Conservation (phyloP, 2,113 vertebrate genomes). For the Menidia beryllina region DNA sequence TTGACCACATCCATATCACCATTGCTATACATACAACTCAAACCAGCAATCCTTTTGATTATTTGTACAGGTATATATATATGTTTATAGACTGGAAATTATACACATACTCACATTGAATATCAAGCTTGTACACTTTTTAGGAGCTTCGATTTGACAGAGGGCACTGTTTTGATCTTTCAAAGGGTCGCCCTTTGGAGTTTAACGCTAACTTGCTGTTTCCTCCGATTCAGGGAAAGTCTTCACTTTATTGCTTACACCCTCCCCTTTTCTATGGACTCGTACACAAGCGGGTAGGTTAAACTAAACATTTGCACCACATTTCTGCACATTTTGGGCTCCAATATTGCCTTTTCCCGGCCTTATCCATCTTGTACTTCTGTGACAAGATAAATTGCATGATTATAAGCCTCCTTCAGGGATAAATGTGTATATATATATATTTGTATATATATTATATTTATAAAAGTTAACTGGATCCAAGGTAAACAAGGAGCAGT, state of each 20-base stretch:
- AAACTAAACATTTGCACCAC: constrained; percentile 22
- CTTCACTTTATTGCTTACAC: constrained; percentile 48
- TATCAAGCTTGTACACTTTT: constrained; percentile 64
- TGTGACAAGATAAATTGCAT: constrained; percentile 49
- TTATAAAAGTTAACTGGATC: constrained; percentile 55
- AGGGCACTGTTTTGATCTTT: constrained; percentile 53
- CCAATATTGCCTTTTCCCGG: constrained; percentile 30
- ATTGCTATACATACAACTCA: constrained; percentile 29
- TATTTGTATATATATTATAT: constrained; percentile 28
- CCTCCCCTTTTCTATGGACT: constrained; percentile 31
- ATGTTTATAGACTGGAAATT: constrained; percentile 51
- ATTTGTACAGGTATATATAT: constrained; percentile 52
- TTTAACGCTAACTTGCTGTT: constrained; percentile 28
- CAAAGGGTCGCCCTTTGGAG: constrained; percentile 18
- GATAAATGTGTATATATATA: constrained; percentile 43
- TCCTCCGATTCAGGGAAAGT: constrained; percentile 15
- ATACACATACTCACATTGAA: constrained; percentile 61
- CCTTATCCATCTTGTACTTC: constrained; percentile 19
- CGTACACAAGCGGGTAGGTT: constrained; percentile 21
- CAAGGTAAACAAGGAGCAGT: constrained; percentile 66
- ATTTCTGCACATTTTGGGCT: constrained; percentile 27
- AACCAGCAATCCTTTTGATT: constrained; percentile 44
- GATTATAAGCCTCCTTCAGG: constrained; percentile 42
- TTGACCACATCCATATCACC: constrained; percentile 24
- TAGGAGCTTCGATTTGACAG: constrained; percentile 53